phyloP scores from a whole-genome alignment of 2,797 vertebrate genomes.

The Hephaestus fuliginosus region DNA sequence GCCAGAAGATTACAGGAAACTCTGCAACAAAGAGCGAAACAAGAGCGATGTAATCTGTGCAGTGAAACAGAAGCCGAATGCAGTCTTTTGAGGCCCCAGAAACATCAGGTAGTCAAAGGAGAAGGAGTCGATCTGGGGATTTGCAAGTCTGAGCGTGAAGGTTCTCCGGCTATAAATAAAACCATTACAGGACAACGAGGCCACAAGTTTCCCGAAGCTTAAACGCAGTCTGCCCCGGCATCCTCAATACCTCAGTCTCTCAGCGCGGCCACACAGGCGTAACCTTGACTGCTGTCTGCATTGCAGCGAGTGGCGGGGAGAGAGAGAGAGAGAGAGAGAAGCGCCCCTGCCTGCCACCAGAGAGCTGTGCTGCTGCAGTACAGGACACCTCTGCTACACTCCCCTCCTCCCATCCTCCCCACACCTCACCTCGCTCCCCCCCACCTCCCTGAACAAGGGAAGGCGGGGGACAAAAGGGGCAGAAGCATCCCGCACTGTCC shows the following conservation, averaged over 20 bases:
- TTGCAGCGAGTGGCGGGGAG: constrained; percentile 69
- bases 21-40: constrained; percentile 10
- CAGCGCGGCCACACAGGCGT: constrained; percentile 38
- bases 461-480: constrained; percentile 14
- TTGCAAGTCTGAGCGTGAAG: constrained; percentile 34
- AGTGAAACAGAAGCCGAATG: constrained; percentile 16
- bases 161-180: constrained; percentile 48
- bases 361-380: constrained; percentile 63
- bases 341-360: constrained; percentile 53
- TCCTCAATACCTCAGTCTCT: constrained; percentile 38
- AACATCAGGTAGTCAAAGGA: constrained; percentile 11
- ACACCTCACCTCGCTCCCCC: constrained; percentile 38
- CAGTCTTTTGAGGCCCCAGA: not conserved
- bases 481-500: constrained; percentile 31
- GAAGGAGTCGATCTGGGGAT: constrained; percentile 7
- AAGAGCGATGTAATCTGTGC: constrained; percentile 10
- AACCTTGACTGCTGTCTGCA: constrained; percentile 82
- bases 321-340: constrained; percentile 40
- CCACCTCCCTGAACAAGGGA: constrained; percentile 12
- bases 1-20: constrained; percentile 34
- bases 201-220: constrained; percentile 23
- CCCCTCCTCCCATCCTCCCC: constrained; percentile 5
- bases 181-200: constrained; percentile 31
- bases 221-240: not conserved
- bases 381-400: constrained; percentile 63